Evolutionary conservation across 1,140 invertebrate species (phyloP), one percentile per base, ranked within the genome.

Genomic region (Lordiphosa collinella): DNA sequence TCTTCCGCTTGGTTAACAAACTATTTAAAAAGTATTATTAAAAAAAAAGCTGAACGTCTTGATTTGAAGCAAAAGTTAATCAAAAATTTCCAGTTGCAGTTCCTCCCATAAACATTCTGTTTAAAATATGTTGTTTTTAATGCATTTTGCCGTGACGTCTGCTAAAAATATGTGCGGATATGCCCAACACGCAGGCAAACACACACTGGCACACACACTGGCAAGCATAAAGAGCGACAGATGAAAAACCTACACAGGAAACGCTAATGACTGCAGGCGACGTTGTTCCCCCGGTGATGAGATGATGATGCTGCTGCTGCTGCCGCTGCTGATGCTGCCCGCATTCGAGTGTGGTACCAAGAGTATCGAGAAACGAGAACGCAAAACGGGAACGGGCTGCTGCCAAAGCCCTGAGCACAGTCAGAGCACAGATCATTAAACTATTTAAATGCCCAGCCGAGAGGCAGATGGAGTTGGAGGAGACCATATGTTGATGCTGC

Each of bases 161-260:
- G 69, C 69, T 67, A 62, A 62, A 73, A 62, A 62, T 73, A 73
- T 56, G 46, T 55, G 50, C 66, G 53, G 53, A 71, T 70, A 40
- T 29, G 25, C 25, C 25, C 25, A 29, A 29, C 25, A 29, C 25
- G 6, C 25, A 29, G 25, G 25, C 25, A 25, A 8, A 16, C 12
- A 37, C 48, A 53, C 46, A 62, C 47, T n/a, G n/a, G 18, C 10
- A 55, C 4, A 12, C 14, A 38, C 11, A 16, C 6, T 25, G 25
- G 40, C 32, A 40, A 31, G 50, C 50, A 60, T 13, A 29, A 36
- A 51, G 48, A 64, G 56, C 75, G 70, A 80, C 65, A 80, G 62
- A 80, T 79, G 75, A 66, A 65, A 66, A 80, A 67, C 75, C 69
- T 80, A 79, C 69, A 79, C 76, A 82, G 76, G 76, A 82, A 78